Percentiles rank a stretch among this genome's conserved stretches.
phyloP scores from a whole-genome alignment of 2,888 invertebrate species.

The Hololepta plana region DNA sequence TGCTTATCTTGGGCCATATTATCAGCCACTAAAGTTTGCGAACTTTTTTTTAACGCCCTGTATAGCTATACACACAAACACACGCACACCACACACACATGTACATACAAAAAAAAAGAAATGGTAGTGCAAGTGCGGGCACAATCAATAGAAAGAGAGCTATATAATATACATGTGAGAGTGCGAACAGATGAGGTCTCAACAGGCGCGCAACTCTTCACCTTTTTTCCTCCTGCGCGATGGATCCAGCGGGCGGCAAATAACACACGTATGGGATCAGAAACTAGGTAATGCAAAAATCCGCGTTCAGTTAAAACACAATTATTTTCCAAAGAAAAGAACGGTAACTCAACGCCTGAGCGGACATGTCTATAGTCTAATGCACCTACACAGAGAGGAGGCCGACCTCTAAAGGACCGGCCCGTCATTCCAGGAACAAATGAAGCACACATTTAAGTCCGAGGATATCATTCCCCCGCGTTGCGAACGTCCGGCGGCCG shows the following conservation, averaged over 20 bases:
- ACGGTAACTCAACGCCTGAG: too few species aligned
- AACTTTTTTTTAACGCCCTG: too few species aligned
- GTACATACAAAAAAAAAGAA: slow-evolving; percentile 1
- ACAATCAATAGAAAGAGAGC: slow-evolving; percentile 17
- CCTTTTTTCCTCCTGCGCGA: slow-evolving; percentile 42
- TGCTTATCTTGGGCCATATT: too few species aligned
- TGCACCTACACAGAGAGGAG: slow-evolving; percentile 24
- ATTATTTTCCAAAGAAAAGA: too few species aligned
- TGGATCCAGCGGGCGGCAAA: slow-evolving; percentile 28
- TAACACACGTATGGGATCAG: slow-evolving; percentile 28
- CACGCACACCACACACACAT: too few species aligned
- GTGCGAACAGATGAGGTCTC: slow-evolving; percentile 25
- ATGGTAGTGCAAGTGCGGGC: slow-evolving; percentile 4
- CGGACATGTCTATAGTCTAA: too few species aligned
- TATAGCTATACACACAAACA: too few species aligned
- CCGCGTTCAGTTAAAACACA: slow-evolving; percentile 23
- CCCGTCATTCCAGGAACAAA: slow-evolving; percentile 30
- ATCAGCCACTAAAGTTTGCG: too few species aligned
- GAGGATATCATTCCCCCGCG: neutral
- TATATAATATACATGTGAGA: slow-evolving; percentile 28
- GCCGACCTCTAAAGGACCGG: slow-evolving; percentile 21
- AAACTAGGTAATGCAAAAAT: slow-evolving; percentile 25
- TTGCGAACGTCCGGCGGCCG: too few species aligned
- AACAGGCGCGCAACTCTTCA: slow-evolving; percentile 36
- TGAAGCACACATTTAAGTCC: slow-evolving; percentile 23